phyloP scores from a whole-genome alignment of 35 echinoderm and acorn worm genomes.

The Ophiothrix spiculata region DNA sequence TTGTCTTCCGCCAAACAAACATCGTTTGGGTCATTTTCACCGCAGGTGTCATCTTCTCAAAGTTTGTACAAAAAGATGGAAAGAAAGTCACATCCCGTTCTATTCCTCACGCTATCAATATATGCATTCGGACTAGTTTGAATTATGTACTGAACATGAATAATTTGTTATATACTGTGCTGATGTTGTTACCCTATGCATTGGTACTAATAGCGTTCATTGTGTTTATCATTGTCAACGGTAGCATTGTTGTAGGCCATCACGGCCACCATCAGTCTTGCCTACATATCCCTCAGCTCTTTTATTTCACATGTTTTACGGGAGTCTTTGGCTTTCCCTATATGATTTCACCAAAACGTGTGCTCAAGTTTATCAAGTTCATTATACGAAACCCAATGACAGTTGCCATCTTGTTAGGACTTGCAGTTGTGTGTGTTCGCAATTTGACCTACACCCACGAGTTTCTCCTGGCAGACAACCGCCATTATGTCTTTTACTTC shows the following conservation, averaged over 20 bases:
- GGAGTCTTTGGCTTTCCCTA: slow-evolving; percentile 59
- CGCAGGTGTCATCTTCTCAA: slow-evolving; percentile 59
- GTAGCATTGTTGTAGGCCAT: slow-evolving; percentile 90
- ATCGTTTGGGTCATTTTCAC: slow-evolving; percentile 96
- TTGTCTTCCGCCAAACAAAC: slow-evolving; percentile 96
- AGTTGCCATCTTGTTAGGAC: slow-evolving; percentile 18
- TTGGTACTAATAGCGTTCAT: slow-evolving; percentile 58
- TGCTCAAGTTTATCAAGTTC: slow-evolving; percentile 48
- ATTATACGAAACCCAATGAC: slow-evolving; percentile 39
- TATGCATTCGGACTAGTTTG: slow-evolving; percentile 33
- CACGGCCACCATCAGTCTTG: slow-evolving; percentile 67
- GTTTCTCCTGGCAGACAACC: slow-evolving; percentile 89
- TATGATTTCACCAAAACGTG: slow-evolving; percentile 33
- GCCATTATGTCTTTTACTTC: slow-evolving; percentile 86
- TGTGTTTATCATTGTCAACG: slow-evolving; percentile 73
- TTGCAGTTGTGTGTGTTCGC: slow-evolving; percentile 45
- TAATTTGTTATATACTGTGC: slow-evolving; percentile 47
- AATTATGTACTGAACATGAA: slow-evolving; percentile 41
- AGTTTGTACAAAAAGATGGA: slow-evolving; percentile 51
- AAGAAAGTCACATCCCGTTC: slow-evolving; percentile 24
- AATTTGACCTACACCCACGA: slow-evolving; percentile 80
- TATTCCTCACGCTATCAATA: slow-evolving; percentile 32
- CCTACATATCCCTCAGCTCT: slow-evolving; percentile 81
- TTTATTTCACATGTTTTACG: slow-evolving; percentile 79
- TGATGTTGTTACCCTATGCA: slow-evolving; percentile 63